phyloP scores from a whole-genome alignment of 2,113 vertebrate species.

The Nycticorax nycticorax region DNA sequence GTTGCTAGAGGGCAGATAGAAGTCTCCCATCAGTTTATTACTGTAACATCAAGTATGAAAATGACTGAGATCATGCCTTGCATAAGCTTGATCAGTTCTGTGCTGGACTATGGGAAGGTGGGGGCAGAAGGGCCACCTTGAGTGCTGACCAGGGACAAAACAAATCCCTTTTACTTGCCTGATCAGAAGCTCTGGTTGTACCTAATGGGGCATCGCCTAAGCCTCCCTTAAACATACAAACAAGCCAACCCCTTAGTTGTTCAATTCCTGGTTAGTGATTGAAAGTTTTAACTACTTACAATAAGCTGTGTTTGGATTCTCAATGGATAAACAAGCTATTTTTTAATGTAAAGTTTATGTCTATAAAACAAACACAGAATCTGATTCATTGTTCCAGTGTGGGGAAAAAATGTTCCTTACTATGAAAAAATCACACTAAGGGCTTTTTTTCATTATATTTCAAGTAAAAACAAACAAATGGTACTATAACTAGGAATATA shows the following conservation, averaged over 20 bases:
- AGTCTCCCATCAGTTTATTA: neutral
- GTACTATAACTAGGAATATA: neutral
- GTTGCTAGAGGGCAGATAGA: neutral
- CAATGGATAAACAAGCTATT: neutral
- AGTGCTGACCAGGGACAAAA: neutral
- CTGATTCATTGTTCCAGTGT: neutral
- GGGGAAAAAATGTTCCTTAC: neutral
- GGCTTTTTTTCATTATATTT: neutral
- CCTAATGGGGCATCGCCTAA: neutral
- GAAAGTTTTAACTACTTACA: neutral
- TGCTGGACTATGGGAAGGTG: neutral
- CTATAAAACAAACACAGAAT: neutral
- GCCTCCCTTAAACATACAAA: neutral
- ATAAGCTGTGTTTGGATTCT: neutral
- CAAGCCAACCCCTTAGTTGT: neutral
- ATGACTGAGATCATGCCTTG: neutral
- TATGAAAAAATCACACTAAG: neutral
- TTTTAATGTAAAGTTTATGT: neutral
- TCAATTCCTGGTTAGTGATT: neutral
- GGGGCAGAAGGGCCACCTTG: neutral
- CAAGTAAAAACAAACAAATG: neutral
- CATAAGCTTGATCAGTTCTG: neutral
- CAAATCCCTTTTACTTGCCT: neutral
- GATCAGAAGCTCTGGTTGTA: neutral
- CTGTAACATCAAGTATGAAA: neutral